Evolutionary conservation across 1,140 invertebrate genomes (phyloP).

Genomic region (Coenobita brevimanus): DNA sequence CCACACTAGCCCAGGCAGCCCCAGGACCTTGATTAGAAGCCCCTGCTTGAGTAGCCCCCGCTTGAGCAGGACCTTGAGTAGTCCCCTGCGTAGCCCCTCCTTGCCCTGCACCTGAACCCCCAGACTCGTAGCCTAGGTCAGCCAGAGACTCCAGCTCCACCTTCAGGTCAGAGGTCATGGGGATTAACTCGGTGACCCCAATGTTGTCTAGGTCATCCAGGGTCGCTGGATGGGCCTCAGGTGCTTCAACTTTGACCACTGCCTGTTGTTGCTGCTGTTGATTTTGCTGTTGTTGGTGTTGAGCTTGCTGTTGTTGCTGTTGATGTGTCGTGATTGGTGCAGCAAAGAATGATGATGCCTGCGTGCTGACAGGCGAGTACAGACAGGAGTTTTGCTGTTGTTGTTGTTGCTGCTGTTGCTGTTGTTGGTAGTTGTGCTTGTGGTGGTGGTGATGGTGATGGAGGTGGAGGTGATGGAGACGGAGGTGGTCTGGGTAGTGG

Average conservation of each 20-base stretch:
- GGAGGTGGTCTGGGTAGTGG: slow-evolving; percentile 37
- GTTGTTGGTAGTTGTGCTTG: slow-evolving; percentile 75
- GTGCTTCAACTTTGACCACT: slow-evolving; percentile 68
- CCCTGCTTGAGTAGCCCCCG: not conserved
- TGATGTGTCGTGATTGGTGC: slow-evolving; percentile 70
- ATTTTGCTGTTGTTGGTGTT: slow-evolving; percentile 72
- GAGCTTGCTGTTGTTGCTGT: slow-evolving; percentile 58
- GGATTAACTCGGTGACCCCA: slow-evolving; percentile 68
- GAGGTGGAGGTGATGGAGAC: slow-evolving; percentile 40
- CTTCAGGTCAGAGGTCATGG: slow-evolving; percentile 67
- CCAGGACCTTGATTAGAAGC: no score
- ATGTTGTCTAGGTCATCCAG: slow-evolving; percentile 69
- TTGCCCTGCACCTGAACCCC: slow-evolving; percentile 16
- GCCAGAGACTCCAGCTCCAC: slow-evolving; percentile 65
- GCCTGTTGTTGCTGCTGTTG: slow-evolving; percentile 25
- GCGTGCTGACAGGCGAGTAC: not conserved
- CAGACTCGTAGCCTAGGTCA: slow-evolving; percentile 59
- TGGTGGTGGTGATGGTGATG: slow-evolving; percentile 71
- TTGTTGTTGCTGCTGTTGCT: slow-evolving; percentile 64
- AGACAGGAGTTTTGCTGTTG: not conserved
- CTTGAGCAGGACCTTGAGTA: not conserved
- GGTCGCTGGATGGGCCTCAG: slow-evolving; percentile 61
- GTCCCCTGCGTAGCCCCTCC: not conserved
- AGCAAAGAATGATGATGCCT: not conserved
- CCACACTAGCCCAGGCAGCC: slow-evolving; percentile 53